These are phyloP conservation scores for Forbesichthys papilliferus DNA, from an alignment of 2,113 vertebrate genomes.

Conservation along the genomic window DNA sequence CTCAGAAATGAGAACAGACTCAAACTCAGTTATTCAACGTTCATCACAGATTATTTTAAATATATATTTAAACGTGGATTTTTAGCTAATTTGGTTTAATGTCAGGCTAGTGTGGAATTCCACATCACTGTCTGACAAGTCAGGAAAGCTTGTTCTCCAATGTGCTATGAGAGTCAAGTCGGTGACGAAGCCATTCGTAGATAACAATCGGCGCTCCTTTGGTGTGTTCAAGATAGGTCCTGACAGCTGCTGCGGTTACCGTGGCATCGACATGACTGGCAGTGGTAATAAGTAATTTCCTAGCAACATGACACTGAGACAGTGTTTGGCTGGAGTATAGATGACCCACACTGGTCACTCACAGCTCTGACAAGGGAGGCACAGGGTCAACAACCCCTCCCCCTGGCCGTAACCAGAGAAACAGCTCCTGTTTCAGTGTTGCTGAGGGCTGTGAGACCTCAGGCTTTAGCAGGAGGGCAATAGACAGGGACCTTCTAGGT, in stretches of 20 bases:
- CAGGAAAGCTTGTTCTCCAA: not conserved
- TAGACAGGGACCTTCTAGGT: slow-evolving; percentile 22
- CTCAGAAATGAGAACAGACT: too few relatives aligned
- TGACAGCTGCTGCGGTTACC: slow-evolving; percentile 47
- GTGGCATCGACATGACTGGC: slow-evolving; percentile 45
- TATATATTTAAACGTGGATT: not conserved
- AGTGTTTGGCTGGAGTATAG: slow-evolving; percentile 47
- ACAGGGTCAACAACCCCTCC: slow-evolving; percentile 45
- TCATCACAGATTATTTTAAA: too few relatives aligned
- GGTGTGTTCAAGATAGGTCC: slow-evolving; percentile 22
- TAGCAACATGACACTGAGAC: slow-evolving; percentile 60
- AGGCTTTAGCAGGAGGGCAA: slow-evolving; percentile 38
- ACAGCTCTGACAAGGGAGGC: slow-evolving; percentile 54
- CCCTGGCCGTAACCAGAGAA: slow-evolving; percentile 55
- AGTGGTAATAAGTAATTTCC: slow-evolving; percentile 62
- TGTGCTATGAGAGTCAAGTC: not conserved
- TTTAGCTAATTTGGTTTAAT: too few relatives aligned
- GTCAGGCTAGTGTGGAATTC: too few relatives aligned
- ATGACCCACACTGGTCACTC: slow-evolving; percentile 64
- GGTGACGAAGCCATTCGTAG: slow-evolving; percentile 15
- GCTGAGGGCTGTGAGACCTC: slow-evolving; percentile 15
- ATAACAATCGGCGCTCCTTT: slow-evolving; percentile 9
- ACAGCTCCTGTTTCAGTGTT: slow-evolving; percentile 49
- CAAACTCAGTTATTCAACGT: too few relatives aligned
- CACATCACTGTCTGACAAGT: too few relatives aligned